These are phyloP conservation scores for Mormyrus lacerda DNA, from an alignment of 2,113 vertebrate genomes.

Conservation along the genomic window DNA sequence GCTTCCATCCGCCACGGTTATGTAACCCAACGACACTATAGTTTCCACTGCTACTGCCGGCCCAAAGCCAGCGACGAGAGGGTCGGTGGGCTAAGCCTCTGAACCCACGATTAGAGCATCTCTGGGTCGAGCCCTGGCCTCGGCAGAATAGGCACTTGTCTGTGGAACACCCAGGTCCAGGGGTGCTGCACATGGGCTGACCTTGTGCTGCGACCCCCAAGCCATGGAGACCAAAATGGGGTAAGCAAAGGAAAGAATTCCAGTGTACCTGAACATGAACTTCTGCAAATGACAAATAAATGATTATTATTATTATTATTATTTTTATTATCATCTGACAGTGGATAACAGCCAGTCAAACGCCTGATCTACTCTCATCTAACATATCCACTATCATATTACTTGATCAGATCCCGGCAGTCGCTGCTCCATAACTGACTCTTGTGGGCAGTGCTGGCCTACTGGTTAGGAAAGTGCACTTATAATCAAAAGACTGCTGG, in stretches of 20 bases:
- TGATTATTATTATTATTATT: too few species aligned
- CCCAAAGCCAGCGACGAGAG: background rate
- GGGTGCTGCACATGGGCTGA: background rate
- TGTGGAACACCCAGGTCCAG: background rate
- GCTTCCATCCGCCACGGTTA: constrained; percentile 37
- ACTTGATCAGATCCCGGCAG: background rate
- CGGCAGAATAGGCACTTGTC: background rate
- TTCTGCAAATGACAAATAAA: too few species aligned
- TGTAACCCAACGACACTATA: constrained; percentile 28
- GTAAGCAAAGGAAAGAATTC: background rate
- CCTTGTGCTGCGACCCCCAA: background rate
- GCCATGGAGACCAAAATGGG: background rate
- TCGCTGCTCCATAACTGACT: background rate
- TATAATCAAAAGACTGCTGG: too few species aligned
- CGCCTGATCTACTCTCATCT: background rate
- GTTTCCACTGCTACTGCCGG: background rate
- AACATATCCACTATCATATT: background rate
- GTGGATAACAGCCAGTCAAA: background rate
- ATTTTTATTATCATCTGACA: background rate
- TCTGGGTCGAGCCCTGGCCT: background rate
- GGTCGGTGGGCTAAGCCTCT: background rate
- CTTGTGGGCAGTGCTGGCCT: too few species aligned
- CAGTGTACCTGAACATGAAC: too few species aligned
- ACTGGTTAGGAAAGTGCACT: too few species aligned
- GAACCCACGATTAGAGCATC: background rate